Percentiles rank a stretch among this genome's conserved stretches.
Conservation (phyloP, 2,888 invertebrate species). For the Pseudococcus jackbeardsleyi region DNA sequence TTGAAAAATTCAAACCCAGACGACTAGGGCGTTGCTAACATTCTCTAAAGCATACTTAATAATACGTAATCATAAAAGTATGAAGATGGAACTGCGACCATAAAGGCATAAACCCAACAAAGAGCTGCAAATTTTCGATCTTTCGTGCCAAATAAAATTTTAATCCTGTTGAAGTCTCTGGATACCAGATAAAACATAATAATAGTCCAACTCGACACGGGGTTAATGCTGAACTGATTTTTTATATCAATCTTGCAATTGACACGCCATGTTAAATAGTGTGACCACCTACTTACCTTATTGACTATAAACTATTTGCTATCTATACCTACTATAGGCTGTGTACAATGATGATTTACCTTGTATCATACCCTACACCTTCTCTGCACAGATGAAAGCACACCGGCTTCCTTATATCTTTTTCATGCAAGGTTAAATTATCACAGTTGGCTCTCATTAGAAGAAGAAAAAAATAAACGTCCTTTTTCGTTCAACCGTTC, state of each 20-base stretch:
- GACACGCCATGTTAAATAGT: slow-evolving; percentile 27
- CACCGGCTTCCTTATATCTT: slow-evolving; percentile 46
- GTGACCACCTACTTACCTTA: slow-evolving; percentile 51
- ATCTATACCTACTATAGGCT: background rate
- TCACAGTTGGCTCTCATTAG: slow-evolving; percentile 29
- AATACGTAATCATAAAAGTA: background rate
- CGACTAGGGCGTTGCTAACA: background rate
- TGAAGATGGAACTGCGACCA: background rate
- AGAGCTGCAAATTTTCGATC: no score
- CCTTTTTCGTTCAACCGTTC: slow-evolving; percentile 32
- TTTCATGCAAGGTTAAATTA: slow-evolving; percentile 51
- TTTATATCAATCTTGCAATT: slow-evolving; percentile 34
- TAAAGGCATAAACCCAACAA: background rate
- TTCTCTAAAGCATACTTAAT: background rate
- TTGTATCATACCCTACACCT: slow-evolving; percentile 46
- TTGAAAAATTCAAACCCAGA: background rate
- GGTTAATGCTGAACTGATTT: slow-evolving; percentile 16
- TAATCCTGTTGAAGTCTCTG: background rate
- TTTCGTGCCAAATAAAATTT: background rate
- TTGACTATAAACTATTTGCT: slow-evolving; percentile 36
- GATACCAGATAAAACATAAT: no score
- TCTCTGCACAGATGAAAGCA: slow-evolving; percentile 35
- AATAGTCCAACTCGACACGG: background rate
- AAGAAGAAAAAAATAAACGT: slow-evolving; percentile 15
- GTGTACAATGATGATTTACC: slow-evolving; percentile 50